Conservation (phyloP, 2,797 vertebrate genomes). For the Cottoperca gobio region DNA sequence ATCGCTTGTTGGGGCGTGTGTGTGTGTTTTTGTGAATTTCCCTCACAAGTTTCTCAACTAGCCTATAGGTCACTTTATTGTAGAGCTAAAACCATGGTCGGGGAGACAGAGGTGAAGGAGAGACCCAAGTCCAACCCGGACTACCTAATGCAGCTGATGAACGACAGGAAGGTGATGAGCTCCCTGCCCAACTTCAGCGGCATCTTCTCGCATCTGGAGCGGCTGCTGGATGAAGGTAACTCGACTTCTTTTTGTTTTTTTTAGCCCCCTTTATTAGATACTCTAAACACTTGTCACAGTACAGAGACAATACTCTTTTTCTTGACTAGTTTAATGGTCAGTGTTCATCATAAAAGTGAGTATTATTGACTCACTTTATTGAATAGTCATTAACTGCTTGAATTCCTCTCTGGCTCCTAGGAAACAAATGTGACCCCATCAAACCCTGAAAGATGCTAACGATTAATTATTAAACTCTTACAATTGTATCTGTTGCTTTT, state of each 20-base stretch:
- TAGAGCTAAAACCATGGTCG: constrained; percentile 82
- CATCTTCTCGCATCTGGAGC: constrained; percentile 92
- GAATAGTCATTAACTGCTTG: constrained; percentile 27
- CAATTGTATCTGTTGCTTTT: not conserved
- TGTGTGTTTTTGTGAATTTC: not conserved
- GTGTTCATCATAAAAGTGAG: constrained; percentile 14
- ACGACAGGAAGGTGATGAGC: constrained; percentile 98
- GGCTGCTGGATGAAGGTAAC: constrained; percentile 88
- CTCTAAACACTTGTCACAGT: constrained; percentile 1
- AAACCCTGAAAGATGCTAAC: constrained; percentile 21
- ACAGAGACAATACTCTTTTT: not conserved
- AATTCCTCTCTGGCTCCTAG: constrained; percentile 27
- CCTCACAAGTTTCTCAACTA: constrained; percentile 16
- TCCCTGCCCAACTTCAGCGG: constrained; percentile 98
- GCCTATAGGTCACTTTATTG: constrained; percentile 33
- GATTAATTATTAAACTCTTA: constrained; percentile 7
- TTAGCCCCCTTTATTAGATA: not conserved
- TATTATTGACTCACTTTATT: constrained; percentile 19
- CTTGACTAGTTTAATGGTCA: not conserved
- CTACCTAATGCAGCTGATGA: constrained; percentile 99
- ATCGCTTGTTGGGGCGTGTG: constrained; percentile 46
- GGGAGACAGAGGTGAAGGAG: constrained; percentile 97
- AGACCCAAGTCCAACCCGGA: constrained; percentile 97
- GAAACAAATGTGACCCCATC: constrained; percentile 36
- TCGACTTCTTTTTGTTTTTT: not conserved